Evolutionary conservation across 2,797 vertebrate species (phyloP), one percentile per base, ranked within the genome.

Genomic region (Naso thynnoides): DNA sequence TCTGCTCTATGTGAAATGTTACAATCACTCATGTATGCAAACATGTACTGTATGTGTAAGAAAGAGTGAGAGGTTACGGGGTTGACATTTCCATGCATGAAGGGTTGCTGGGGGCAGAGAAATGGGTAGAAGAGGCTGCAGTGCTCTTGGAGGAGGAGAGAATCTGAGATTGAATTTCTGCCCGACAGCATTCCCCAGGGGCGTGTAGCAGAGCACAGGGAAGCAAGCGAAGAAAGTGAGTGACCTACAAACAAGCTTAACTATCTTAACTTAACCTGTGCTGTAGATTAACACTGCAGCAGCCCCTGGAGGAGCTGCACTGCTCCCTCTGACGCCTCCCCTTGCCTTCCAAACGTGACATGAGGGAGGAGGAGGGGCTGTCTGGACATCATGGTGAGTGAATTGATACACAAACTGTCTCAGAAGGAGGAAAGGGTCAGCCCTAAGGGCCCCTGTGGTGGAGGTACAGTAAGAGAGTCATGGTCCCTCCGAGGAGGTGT

Each of bases 121-220:
- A 26, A 9, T 41, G 64, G 52, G 61, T 44, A 29, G 55, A 61
- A 13, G 79, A 74, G 77, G 77, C 75, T 58, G 70, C 15, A 63
- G 75, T 15, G 53, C 71, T 70, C 52, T 77, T 79, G 70, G 62
- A 73, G 44, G 45, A n/a, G 68, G 76, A 74, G 61, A 77, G 71
- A 83, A 83, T 75, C 48, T 44, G 63, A 87, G 90, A 94, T 95
- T 94, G 70, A 94, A 95, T 95, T 95, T 94, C 95, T 38, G 84
- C 91, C 87, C 85, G 76, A 84, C 92, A 95, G 94, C 94, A 93
- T 93, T 95, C 89, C 87, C 83, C 36, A 27, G 27, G 53, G 69
- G 52, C 23, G 60, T 41, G 74, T 74, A 84, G 77, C 79, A 78
- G 82, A 61, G 68, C 58, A 52, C 52, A 31, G 68, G 77, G 58